These are phyloP conservation scores for Folsomia manolachei DNA, from an alignment of 2,888 invertebrate genomes.

Conservation along the genomic window DNA sequence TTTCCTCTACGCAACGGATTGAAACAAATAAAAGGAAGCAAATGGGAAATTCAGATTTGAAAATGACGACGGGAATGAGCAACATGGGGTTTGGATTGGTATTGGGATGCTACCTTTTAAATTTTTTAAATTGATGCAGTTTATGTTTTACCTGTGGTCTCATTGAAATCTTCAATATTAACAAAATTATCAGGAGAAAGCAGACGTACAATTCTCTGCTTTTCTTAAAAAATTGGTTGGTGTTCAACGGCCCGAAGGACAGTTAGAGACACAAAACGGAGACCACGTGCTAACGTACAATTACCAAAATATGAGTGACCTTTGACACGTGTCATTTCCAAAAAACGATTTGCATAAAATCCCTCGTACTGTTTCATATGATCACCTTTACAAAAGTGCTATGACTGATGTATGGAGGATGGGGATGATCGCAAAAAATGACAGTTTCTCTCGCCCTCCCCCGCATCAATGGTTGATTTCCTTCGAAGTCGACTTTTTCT, in stretches of 20 bases:
- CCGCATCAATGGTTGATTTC: not conserved
- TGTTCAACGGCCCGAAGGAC: too few relatives aligned
- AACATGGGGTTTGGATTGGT: not conserved
- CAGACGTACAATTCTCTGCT: too few relatives aligned
- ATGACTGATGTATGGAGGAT: not conserved
- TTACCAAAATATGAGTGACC: too few relatives aligned
- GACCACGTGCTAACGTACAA: too few relatives aligned
- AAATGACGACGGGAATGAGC: not conserved
- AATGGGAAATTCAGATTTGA: not conserved
- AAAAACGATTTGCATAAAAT: conserved; percentile 18
- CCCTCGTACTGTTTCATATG: not conserved
- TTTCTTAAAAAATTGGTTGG: too few relatives aligned
- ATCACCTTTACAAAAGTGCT: not conserved
- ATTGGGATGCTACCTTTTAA: not conserved
- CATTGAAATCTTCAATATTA: too few relatives aligned
- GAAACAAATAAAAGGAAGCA: not conserved
- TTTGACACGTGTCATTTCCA: conserved; percentile 24
- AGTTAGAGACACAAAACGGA: too few relatives aligned
- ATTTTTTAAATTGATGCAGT: not conserved
- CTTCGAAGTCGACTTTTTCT: too few relatives aligned
- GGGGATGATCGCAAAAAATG: conserved; percentile 17
- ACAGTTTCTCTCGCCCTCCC: not conserved
- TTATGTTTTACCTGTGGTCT: not conserved
- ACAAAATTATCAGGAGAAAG: too few relatives aligned
- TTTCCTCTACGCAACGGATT: not conserved